Base-by-base conservation (phyloP, 2,113 vertebrate species). In the Coreoperca whiteheadi region DNA sequence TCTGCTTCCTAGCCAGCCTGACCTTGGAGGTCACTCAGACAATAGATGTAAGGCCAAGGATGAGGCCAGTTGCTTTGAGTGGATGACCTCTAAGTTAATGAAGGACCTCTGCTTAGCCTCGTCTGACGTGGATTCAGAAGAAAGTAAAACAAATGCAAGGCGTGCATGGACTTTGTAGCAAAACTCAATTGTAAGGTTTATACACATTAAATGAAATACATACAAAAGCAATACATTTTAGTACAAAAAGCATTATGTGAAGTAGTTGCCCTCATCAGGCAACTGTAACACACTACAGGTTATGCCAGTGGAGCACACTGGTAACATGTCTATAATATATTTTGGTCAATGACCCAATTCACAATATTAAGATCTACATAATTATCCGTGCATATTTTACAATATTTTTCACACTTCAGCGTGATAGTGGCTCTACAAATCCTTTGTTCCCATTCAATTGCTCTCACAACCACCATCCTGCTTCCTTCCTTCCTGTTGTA, bases 1-100 rank as follows among this genome's bases (percentile, higher is more conserved):
- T 94, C 93, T 94, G 93, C 87, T 91, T 88, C 89, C 91, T 87
- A 83, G 69, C 78, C 68, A 30, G 57, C 7, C 51, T 81, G 90
- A 93, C 89, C 87, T 89, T 83, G 80, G 70, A 81, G 86, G 81
- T 89, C 80, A 84, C 65, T 61, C 64, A 68, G 66, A 69, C 66
- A 67, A 64, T 21, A 11, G 32, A 64, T 60, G n/a, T 25, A 39
- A 25, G 65, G 64, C 43, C 64, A 63, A 54, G 20, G 72, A 73
- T 25, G 63, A 77, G 57, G 56, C 46, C 53, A 15, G 75, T 21
- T 46, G 66, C 60, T 77, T 51, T 68, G 43, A 77, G 48, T 73
- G n/a, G 54, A 60, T 82, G 76, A 77, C 79, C 81, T 85, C 60
- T 72, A 50, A 66, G 46, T 77, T 70, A 80, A 50, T 30, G 32